Conservation (phyloP, 2,888 invertebrate genomes). For the Andrena hattorfiana region DNA sequence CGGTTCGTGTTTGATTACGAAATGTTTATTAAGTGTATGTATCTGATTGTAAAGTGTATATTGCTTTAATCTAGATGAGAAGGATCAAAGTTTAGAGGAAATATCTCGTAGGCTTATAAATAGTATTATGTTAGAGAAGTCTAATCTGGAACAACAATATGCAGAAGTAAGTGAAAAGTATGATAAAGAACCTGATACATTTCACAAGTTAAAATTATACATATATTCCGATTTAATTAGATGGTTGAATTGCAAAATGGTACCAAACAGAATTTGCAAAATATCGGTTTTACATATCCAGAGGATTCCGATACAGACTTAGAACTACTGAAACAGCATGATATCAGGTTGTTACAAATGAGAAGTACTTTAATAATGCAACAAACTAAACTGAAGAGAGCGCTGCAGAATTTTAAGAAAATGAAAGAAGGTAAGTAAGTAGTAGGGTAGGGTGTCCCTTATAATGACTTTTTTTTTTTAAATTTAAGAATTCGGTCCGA, state of each 20-base stretch:
- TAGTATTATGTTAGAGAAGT: slow-evolving; percentile 89
- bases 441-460: too few relatives aligned
- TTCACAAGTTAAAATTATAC: slow-evolving; percentile 19
- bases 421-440: slow-evolving; percentile 80
- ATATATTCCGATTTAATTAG: slow-evolving; percentile 80
- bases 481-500: too few relatives aligned
- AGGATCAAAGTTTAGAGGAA: slow-evolving; percentile 90
- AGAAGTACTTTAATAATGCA: slow-evolving; percentile 88
- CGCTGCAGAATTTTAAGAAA: slow-evolving; percentile 84
- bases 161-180: slow-evolving; percentile 81
- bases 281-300: slow-evolving; percentile 88
- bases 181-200: not conserved
- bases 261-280: slow-evolving; percentile 87
- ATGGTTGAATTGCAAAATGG: slow-evolving; percentile 88
- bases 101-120: slow-evolving; percentile 90
- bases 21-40: not conserved
- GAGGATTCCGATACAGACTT: slow-evolving; percentile 88
- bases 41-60: not conserved
- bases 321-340: slow-evolving; percentile 89
- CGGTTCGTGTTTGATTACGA: slow-evolving; percentile 65
- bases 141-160: slow-evolving; percentile 89
- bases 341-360: slow-evolving; percentile 88
- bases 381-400: slow-evolving; percentile 87
- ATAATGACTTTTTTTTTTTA: too few relatives aligned
- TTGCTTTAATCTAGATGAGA: slow-evolving; percentile 68